A percentile compares a stretch with the other conserved stretches of the same genome.
Conservation (phyloP, 2,888 invertebrate genomes). For the Sinotaia quadrata region DNA sequence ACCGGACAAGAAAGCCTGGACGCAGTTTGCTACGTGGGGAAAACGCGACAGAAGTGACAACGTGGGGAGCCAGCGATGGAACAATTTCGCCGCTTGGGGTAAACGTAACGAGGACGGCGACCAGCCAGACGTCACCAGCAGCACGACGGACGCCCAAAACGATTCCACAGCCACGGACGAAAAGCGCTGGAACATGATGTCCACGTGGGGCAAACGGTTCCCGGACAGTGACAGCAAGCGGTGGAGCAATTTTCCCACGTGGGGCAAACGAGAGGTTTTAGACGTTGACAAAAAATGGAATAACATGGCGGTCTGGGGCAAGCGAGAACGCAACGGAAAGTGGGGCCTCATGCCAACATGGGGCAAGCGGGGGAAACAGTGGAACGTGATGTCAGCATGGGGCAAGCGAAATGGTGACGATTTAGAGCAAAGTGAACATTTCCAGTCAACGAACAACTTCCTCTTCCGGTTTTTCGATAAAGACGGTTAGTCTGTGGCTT, state of each 20-base stretch:
- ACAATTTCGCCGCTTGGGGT: slow-evolving; percentile 12
- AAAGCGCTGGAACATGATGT: slow-evolving; percentile 20
- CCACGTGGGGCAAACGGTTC: slow-evolving; percentile 11
- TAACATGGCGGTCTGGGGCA: slow-evolving; percentile 15
- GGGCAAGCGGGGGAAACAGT: slow-evolving; percentile 16
- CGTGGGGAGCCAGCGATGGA: slow-evolving; percentile 20
- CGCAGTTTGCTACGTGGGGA: slow-evolving; percentile 24
- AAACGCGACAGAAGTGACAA: slow-evolving; percentile 7
- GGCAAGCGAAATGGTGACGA: not conserved
- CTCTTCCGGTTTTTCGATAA: slow-evolving; percentile 8
- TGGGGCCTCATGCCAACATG: slow-evolving; percentile 2
- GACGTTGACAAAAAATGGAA: not conserved
- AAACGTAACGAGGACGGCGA: not conserved
- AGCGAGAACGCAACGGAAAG: not conserved
- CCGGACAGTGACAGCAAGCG: not conserved
- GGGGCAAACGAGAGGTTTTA: slow-evolving; percentile 5
- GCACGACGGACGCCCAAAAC: not conserved
- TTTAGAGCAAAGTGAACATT: not conserved
- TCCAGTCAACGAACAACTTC: not conserved
- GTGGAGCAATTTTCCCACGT: slow-evolving; percentile 12
- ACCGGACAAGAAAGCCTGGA: slow-evolving; percentile 20
- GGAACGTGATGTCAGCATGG: slow-evolving; percentile 1
- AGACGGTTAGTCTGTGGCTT: slow-evolving; percentile 22
- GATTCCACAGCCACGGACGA: not conserved
- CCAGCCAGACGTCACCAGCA: not conserved